Conservation (phyloP, 2,797 vertebrate species). For the Arctocebus calabarensis region DNA sequence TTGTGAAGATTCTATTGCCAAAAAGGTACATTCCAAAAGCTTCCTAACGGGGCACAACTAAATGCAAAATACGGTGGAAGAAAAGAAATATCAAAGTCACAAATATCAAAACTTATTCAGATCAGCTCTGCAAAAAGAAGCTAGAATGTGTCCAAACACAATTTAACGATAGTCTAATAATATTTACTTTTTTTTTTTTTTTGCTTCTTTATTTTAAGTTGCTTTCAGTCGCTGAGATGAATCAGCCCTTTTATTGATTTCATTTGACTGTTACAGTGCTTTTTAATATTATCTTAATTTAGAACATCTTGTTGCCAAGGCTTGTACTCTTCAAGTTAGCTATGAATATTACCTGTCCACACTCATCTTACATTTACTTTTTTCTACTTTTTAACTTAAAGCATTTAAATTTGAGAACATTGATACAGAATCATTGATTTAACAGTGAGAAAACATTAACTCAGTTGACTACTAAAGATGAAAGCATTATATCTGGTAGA, state of each 20-base stretch:
- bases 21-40: neutral
- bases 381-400: neutral
- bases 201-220: neutral
- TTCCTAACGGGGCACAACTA: neutral
- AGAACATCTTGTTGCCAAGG: neutral
- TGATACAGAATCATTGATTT: neutral
- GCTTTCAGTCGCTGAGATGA: neutral
- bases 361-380: neutral
- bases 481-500: neutral
- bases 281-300: constrained; percentile 9
- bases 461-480: neutral
- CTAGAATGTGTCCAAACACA: neutral
- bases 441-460: neutral
- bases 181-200: neutral
- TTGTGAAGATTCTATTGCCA: neutral
- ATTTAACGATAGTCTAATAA: neutral
- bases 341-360: neutral
- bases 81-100: neutral
- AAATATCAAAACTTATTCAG: neutral
- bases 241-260: neutral
- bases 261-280: neutral
- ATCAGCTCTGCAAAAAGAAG: neutral
- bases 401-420: neutral
- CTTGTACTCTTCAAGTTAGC: neutral
- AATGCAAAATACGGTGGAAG: neutral